Base-by-base conservation (phyloP, 2,113 vertebrate species). In the Pelmatolapia mariae region DNA sequence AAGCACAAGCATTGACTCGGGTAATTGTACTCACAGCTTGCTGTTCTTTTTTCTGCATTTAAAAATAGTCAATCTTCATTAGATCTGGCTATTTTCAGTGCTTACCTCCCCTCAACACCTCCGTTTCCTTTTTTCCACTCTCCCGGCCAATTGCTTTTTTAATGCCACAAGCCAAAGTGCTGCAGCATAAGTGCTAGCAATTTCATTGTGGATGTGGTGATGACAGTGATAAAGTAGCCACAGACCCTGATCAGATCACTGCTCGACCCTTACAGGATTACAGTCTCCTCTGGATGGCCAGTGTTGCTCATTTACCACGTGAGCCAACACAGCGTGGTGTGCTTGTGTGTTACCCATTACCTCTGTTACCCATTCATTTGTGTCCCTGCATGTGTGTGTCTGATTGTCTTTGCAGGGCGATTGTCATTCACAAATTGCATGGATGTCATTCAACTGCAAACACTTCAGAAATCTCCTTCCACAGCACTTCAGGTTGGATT, bases 151-250 rank as follows among this genome's bases (percentile, higher is more conserved):
- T 38, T 66, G 59, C 81, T 81, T 87, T 78, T 82, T 91, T 63
- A 76, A 61, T 76, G 83, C 89, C 61, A 53, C 52, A 68, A 91
- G 91, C 87, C 68, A 87, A 63, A 90, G 89, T 86, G 88, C 89
- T 59, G 89, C 80, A 76, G 76, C 90, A 29, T 87, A 93, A 90
- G 90, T 88, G 91, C 68, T 82, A 68, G 92, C 94, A 94, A 95
- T 95, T 91, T 94, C 89, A 93, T 95, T 95, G 89, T 89, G 92
- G 93, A 93, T 89, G 92, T 92, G 89, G 90, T 85, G 93, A 87
- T 94, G 95, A 95, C 95, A 96, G 93, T 95, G 95, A 96, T 94
- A 90, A 96, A 96, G 93, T 94, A 93, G 89, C 90, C 81, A 10
- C 68, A 81, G 86, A 82, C 81, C 76, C 68, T 94, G 95, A 95